These are phyloP conservation scores for Idaea aversata DNA, from an alignment of 2,888 invertebrate genomes.

Conservation along the genomic window DNA sequence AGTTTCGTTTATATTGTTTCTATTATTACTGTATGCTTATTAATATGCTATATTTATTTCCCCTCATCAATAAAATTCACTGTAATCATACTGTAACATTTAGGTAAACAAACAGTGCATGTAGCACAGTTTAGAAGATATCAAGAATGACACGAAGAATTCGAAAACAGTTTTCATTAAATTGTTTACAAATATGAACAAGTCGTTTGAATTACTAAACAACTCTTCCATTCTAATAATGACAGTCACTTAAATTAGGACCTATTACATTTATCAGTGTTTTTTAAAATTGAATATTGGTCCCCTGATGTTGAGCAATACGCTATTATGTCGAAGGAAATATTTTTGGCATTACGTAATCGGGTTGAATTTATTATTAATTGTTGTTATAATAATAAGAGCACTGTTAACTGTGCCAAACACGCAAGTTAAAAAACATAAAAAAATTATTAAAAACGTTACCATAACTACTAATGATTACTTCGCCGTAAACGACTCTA, in stretches of 20 bases:
- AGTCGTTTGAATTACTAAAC: constrained; percentile 6
- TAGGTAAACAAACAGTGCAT: not conserved
- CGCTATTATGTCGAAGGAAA: not conserved
- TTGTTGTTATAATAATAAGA: not conserved
- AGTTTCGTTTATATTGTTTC: not conserved
- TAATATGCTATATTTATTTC: not conserved
- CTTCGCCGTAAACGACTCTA: not conserved
- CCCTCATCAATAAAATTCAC: not conserved
- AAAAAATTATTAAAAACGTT: not conserved
- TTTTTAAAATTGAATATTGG: not conserved
- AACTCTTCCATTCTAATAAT: constrained; percentile 1
- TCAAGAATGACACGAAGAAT: constrained; percentile 9
- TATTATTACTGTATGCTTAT: not conserved
- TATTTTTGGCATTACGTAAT: not conserved
- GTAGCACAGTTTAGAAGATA: constrained; percentile 4
- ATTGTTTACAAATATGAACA: constrained; percentile 22
- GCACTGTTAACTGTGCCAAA: not conserved
- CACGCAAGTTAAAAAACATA: not conserved
- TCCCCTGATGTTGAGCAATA: not conserved
- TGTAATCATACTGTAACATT: not conserved
- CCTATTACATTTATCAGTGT: not conserved
- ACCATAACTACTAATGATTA: not conserved
- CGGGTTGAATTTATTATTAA: not conserved
- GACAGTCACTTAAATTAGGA: constrained; percentile 6
- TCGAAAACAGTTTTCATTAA: constrained; percentile 15